Percentiles rank a stretch among this genome's conserved stretches.
These are phyloP conservation scores for Sinocyclocheilus grahami DNA, from an alignment of 2,113 vertebrate genomes.

Conservation along the genomic window DNA sequence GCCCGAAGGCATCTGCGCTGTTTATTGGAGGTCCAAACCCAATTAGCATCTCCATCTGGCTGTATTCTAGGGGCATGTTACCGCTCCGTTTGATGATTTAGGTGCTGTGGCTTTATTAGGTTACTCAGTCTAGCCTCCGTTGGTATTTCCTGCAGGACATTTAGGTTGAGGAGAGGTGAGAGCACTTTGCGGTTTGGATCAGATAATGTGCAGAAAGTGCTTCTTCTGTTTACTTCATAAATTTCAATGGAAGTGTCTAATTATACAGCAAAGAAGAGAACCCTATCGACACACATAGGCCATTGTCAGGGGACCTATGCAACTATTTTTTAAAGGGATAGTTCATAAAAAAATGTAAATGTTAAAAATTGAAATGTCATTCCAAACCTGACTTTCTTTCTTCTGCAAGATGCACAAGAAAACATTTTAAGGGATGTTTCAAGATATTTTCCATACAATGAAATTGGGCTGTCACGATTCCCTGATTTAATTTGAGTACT, in stretches of 20 bases:
- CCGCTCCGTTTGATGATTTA: slow-evolving; percentile 86
- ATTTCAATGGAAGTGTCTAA: slow-evolving; percentile 58
- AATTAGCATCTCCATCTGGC: slow-evolving; percentile 95
- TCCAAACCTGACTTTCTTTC: neutral
- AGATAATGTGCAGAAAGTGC: slow-evolving; percentile 83
- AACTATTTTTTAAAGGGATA: neutral
- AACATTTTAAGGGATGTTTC: neutral
- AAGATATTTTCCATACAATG: neutral
- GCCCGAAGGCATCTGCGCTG: slow-evolving; percentile 78
- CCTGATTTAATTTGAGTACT: too few species aligned
- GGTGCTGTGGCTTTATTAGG: slow-evolving; percentile 90
- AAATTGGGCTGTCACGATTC: too few species aligned
- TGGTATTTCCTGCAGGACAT: slow-evolving; percentile 95
- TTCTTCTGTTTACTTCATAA: slow-evolving; percentile 82
- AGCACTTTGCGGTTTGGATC: slow-evolving; percentile 91
- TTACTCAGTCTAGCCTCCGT: slow-evolving; percentile 90
- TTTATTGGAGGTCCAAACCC: slow-evolving; percentile 92
- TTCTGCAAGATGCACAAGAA: neutral
- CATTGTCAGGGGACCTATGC: neutral
- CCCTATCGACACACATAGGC: neutral
- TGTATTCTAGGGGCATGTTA: slow-evolving; percentile 89
- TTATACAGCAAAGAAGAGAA: slow-evolving; percentile 37
- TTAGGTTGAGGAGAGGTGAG: slow-evolving; percentile 83
- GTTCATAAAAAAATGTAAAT: neutral
- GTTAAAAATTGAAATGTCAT: neutral